Conservation (phyloP, 2,113 vertebrate genomes). For the Ursus arctos region DNA sequence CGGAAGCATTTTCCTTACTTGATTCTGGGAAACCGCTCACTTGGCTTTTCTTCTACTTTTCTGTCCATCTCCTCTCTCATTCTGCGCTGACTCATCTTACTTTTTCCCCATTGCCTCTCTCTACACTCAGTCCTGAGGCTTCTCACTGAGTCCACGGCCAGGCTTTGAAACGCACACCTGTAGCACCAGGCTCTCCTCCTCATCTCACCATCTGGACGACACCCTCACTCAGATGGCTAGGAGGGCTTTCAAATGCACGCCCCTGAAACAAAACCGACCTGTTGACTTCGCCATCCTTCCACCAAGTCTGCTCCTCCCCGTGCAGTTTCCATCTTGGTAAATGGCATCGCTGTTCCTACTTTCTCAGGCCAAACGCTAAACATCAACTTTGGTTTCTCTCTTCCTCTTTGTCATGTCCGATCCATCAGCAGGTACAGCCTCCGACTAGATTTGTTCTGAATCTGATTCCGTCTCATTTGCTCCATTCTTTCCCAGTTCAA, state of each 20-base stretch:
- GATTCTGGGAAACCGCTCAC: not conserved
- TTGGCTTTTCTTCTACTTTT: not conserved
- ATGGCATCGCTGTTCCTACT: accelerated
- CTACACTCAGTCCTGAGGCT: not conserved
- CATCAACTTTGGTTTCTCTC: not conserved
- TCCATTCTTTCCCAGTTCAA: no score
- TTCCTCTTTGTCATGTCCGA: not conserved
- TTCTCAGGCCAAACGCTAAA: not conserved
- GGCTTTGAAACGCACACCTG: accelerated
- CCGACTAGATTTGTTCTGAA: not conserved
- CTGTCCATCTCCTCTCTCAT: not conserved
- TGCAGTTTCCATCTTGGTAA: accelerated
- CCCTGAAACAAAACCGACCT: not conserved
- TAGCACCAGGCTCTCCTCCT: not conserved
- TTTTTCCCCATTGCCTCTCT: not conserved
- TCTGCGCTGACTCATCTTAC: not conserved
- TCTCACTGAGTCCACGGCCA: not conserved
- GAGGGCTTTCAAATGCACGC: not conserved
- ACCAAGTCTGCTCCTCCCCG: not conserved
- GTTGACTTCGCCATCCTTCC: not conserved
- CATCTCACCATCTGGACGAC: not conserved
- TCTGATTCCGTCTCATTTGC: not conserved
- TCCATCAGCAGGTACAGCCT: accelerated
- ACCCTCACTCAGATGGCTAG: not conserved
- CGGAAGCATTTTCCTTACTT: not conserved